Conservation (phyloP, 1,140 invertebrate genomes). For the Trachelipus rathkii region DNA sequence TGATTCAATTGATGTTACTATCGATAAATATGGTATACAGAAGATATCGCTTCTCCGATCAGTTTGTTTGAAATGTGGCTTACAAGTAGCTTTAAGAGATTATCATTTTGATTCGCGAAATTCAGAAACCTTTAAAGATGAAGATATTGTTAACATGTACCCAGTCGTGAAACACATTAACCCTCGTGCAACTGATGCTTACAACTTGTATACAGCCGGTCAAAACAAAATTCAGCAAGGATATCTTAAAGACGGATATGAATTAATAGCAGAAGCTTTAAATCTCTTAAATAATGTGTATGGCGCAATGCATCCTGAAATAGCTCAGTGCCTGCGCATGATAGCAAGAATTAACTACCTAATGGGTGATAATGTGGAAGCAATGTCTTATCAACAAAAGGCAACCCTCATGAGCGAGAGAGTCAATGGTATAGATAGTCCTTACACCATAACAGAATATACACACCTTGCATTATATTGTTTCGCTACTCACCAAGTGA, state of each 20-base stretch:
- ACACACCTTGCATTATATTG: conserved; percentile 93
- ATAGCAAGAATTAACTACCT: conserved; percentile 94
- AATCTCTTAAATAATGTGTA: conserved; percentile 98
- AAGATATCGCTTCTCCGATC: conserved; percentile 76
- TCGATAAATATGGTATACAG: conserved; percentile 75
- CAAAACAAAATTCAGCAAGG: conserved; percentile 96
- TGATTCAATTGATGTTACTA: conserved; percentile 72
- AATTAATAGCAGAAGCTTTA: conserved; percentile 89
- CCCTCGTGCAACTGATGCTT: conserved; percentile 91
- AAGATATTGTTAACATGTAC: conserved; percentile 95
- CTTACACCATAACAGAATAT: conserved; percentile 97
- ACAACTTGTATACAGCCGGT: conserved; percentile 95
- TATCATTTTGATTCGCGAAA: conserved; percentile 88
- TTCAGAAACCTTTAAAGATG: conserved; percentile 81
- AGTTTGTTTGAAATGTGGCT: conserved; percentile 78
- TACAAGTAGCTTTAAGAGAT: conserved; percentile 86
- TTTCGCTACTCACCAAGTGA: conserved; percentile 94
- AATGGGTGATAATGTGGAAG: conserved; percentile 90
- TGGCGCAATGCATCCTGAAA: conserved; percentile 96
- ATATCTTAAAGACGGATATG: conserved; percentile 90
- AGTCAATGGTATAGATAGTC: conserved; percentile 96
- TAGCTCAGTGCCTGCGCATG: conserved; percentile 90
- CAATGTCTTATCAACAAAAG: conserved; percentile 93
- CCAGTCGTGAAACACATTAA: conserved; percentile 97
- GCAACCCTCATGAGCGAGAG: conserved; percentile 97